Conservation (phyloP, 2,888 invertebrate species). For the Notodonta dromedarius region DNA sequence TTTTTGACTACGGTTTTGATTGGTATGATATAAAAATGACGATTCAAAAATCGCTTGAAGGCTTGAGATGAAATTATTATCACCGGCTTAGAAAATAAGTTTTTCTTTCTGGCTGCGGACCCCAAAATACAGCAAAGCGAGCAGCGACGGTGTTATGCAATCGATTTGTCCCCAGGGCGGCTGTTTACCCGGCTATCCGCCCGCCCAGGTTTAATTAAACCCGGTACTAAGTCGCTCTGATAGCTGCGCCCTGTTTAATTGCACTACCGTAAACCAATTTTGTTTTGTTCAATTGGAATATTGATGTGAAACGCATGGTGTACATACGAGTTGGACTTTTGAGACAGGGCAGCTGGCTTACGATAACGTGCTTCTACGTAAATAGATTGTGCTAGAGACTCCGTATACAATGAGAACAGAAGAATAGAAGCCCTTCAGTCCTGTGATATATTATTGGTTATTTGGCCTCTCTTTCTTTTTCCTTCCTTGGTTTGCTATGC, state of each 20-base stretch:
- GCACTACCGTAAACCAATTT: constrained; percentile 28
- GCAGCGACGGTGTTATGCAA: constrained; percentile 24
- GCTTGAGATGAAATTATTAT: too few relatives aligned
- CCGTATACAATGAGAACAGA: not conserved
- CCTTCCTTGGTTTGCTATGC: not conserved
- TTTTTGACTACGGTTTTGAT: too few relatives aligned
- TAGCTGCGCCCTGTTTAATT: constrained; percentile 38
- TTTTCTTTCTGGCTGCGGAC: not conserved
- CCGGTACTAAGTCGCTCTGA: constrained; percentile 39
- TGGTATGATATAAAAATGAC: too few relatives aligned
- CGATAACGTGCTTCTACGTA: not conserved
- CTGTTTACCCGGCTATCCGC: constrained; percentile 34
- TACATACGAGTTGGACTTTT: not conserved
- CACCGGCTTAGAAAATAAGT: too few relatives aligned
- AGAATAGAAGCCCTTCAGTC: not conserved
- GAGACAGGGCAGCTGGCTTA: too few relatives aligned
- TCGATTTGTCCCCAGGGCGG: constrained; percentile 36
- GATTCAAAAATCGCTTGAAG: too few relatives aligned
- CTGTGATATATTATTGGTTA: not conserved
- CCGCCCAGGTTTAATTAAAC: constrained; percentile 44
- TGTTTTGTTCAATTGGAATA: constrained; percentile 26
- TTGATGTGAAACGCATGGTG: constrained; percentile 11
- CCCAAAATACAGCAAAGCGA: not conserved
- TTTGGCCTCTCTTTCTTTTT: not conserved
- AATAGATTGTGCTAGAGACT: too few relatives aligned